phyloP scores from a whole-genome alignment of 2,888 invertebrate genomes.

The Steinernema carpocapsae region DNA sequence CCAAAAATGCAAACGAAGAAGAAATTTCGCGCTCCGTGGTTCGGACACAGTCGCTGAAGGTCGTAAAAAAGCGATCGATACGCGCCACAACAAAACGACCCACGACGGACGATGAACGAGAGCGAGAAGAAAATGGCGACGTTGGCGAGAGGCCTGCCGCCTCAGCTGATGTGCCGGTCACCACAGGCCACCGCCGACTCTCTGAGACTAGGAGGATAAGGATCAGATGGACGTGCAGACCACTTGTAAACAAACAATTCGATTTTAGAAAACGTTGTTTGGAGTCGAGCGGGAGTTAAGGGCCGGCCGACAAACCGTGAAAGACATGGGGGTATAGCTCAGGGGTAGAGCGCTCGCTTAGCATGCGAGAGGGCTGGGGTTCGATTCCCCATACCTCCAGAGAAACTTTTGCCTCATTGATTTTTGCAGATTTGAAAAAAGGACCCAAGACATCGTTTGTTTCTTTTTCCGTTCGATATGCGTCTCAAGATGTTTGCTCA shows the following conservation, averaged over 20 bases:
- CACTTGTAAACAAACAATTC: too few relatives aligned
- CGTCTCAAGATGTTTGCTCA: too few relatives aligned
- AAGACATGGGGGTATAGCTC: too few relatives aligned
- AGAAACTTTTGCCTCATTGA: neutral
- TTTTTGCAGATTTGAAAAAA: too few relatives aligned
- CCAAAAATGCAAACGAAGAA: slow-evolving; percentile 1
- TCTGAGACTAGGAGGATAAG: too few relatives aligned
- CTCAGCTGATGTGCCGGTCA: slow-evolving; percentile 35
- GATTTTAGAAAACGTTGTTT: too few relatives aligned
- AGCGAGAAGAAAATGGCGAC: neutral
- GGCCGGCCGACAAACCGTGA: too few relatives aligned
- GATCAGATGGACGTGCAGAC: too few relatives aligned
- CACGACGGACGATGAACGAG: neutral
- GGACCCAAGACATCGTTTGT: too few relatives aligned
- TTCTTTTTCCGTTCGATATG: too few relatives aligned
- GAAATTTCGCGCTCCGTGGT: slow-evolving; percentile 14
- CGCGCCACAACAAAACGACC: slow-evolving; percentile 15
- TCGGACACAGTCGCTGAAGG: slow-evolving; percentile 26
- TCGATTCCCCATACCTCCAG: neutral
- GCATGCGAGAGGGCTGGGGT: neutral
- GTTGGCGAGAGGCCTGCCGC: neutral
- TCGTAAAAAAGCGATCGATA: slow-evolving; percentile 33
- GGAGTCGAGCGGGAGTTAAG: too few relatives aligned
- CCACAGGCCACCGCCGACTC: neutral
- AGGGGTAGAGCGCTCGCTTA: neutral